Conservation (phyloP, 2,888 invertebrate species). For the Cephus runcator region DNA sequence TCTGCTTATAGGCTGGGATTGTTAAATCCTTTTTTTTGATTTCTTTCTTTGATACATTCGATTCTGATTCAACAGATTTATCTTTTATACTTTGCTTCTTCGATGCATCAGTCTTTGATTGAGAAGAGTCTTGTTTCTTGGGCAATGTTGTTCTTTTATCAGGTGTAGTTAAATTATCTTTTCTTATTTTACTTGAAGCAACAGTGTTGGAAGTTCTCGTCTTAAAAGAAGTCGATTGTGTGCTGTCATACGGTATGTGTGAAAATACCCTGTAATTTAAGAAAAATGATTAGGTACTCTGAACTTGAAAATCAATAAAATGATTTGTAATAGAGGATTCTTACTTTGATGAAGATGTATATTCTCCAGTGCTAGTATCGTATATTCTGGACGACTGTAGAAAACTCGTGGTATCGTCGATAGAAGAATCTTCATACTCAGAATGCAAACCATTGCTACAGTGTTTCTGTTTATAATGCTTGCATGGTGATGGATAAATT, state of each 20-base stretch:
- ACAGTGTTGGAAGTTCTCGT: not conserved
- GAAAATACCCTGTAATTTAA: not conserved
- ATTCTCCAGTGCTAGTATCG: not conserved
- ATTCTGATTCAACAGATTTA: too few species aligned
- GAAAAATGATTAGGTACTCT: not conserved
- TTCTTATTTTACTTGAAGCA: not conserved
- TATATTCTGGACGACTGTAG: not conserved
- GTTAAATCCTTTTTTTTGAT: not conserved
- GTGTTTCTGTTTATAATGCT: not conserved
- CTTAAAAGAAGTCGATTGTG: not conserved
- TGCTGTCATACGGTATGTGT: not conserved
- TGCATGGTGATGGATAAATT: not conserved
- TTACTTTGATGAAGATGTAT: not conserved
- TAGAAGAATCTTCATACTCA: not conserved
- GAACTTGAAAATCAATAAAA: not conserved
- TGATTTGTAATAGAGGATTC: not conserved
- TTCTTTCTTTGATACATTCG: too few species aligned
- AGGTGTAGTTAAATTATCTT: not conserved
- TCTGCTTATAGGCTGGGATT: not conserved
- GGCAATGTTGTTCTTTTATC: not conserved
- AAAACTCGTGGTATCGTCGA: not conserved
- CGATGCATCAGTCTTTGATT: not conserved
- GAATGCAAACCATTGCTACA: not conserved
- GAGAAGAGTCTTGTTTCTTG: not conserved
- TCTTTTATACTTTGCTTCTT: not conserved